Evolutionary conservation across 2,888 invertebrate species (phyloP).

Genomic region (Bruchidius siliquastri): DNA sequence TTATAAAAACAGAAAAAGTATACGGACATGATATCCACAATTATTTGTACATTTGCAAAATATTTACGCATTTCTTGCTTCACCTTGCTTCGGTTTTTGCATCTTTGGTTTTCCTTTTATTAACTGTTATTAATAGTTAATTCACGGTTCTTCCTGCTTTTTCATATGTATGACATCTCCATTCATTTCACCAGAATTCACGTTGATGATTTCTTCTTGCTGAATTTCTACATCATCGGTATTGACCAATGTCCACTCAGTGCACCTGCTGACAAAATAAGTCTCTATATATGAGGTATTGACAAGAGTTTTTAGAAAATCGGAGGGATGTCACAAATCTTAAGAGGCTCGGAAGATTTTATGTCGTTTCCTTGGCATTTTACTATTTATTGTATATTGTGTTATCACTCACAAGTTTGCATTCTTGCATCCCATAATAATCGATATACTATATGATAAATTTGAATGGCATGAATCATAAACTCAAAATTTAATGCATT

Average conservation of each 20-base stretch:
- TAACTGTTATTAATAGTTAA: neutral
- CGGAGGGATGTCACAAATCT: too few relatives aligned
- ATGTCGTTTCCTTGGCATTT: too few relatives aligned
- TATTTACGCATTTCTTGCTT: neutral
- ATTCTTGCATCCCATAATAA: too few relatives aligned
- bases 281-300: neutral
- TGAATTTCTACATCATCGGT: slow-evolving; percentile 6
- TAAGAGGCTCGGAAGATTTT: too few relatives aligned
- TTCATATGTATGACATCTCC: neutral
- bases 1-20: neutral
- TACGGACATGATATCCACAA: neutral
- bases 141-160: neutral
- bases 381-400: too few relatives aligned
- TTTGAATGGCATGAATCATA: too few relatives aligned
- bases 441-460: too few relatives aligned
- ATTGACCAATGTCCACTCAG: slow-evolving; percentile 19
- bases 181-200: neutral
- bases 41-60: neutral
- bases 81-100: neutral
- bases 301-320: neutral
- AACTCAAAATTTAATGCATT: too few relatives aligned
- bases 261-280: slow-evolving; percentile 15
- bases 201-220: neutral
- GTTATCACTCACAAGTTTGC: too few relatives aligned
- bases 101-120: neutral